Evolutionary conservation across 2,888 invertebrate species (phyloP), one percentile per base, ranked within the genome.

Genomic region (Caenorhabditis auriculariae): DNA sequence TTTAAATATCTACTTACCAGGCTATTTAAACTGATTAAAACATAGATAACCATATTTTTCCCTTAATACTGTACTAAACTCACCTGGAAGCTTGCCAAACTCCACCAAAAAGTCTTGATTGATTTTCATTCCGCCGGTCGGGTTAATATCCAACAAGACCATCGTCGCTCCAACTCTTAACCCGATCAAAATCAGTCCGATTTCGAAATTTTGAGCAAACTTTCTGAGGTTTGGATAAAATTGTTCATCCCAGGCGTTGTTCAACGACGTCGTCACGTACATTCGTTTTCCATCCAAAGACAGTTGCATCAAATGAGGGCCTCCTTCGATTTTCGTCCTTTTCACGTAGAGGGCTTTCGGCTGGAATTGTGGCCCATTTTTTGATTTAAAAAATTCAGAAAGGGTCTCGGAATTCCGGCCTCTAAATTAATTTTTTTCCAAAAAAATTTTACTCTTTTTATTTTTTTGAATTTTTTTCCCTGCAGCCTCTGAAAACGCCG

Each of bases 251-350:
- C 95, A 96, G 0, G 90, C 88, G 2, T 90, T 90, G 81, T 88
- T 93, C 3, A 98, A 85, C 0, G 95, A 92, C 0, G 89, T 89
- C 0, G 93, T 91, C 0, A 91, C 90, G 80, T 95, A 98, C 3
- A 98, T 85, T 4, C 96, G 87, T 82, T 89, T 91, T 0, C 96
- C 96, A 82, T 98, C 96, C 54, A 96, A 85, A 51, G 93, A 94
- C 1, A 98, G 85, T 82, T 98, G 96, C 64, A 96, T 82, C 96
- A 98, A 98, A 84, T 98, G 96, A 0, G 95, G 91, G 0, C 89
- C 88, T 2, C 93, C 96, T 63, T 88, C 85, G 37, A 94, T 83
- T 38, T 87, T 86, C 62, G 88, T 88, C 0, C 90, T 91, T 81
- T 91, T 90, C 0, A 94, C 82, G 39, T 68, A 60, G 2, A 66